A percentile compares a stretch with the other conserved stretches of the same genome.
Evolutionary conservation across 2,888 invertebrate species (phyloP).

Genomic region (Drosophila mimica): DNA sequence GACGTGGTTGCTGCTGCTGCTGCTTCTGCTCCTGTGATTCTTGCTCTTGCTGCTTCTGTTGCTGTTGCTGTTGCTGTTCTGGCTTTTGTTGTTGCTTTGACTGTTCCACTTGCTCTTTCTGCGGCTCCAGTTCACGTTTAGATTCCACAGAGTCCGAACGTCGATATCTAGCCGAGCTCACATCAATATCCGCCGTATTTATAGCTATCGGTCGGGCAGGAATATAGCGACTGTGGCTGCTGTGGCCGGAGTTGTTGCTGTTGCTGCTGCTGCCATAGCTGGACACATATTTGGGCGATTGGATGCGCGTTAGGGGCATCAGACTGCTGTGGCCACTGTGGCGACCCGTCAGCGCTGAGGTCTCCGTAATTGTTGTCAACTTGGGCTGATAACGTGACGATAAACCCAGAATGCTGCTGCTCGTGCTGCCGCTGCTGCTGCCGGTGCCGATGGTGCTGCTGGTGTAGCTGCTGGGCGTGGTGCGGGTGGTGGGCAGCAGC

Average conservation of each 20-base stretch:
- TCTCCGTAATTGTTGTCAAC: slow-evolving; percentile 90
- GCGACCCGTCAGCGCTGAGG: slow-evolving; percentile 75
- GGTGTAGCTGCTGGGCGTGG: slow-evolving; percentile 12
- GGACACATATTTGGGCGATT: slow-evolving; percentile 86
- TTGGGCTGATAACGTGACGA: slow-evolving; percentile 89
- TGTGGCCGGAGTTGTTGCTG: slow-evolving; percentile 64
- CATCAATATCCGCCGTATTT: slow-evolving; percentile 94
- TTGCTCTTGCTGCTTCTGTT: slow-evolving; percentile 81
- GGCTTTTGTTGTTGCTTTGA: slow-evolving; percentile 10
- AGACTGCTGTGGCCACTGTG: slow-evolving; percentile 75
- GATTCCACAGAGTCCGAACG: slow-evolving; percentile 41
- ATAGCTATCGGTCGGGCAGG: slow-evolving; percentile 89
- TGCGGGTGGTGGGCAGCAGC: slow-evolving; percentile 48
- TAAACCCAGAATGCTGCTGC: slow-evolving; percentile 60
- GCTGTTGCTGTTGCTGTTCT: slow-evolving; percentile 72
- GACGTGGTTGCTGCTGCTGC: slow-evolving; percentile 82
- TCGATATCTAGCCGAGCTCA: slow-evolving; percentile 88
- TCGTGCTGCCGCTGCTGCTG: slow-evolving; percentile 23
- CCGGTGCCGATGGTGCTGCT: slow-evolving; percentile 20
- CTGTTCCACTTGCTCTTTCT: slow-evolving; percentile 57
- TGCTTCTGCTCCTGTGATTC: slow-evolving; percentile 67
- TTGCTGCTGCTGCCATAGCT: slow-evolving; percentile 79
- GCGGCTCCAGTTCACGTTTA: slow-evolving; percentile 21
- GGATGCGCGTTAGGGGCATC: slow-evolving; percentile 85
- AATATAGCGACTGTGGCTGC: slow-evolving; percentile 84